Evolutionary conservation across 2,888 invertebrate genomes (phyloP), one percentile per base, ranked within the genome.

Genomic region (Plutella xylostella): DNA sequence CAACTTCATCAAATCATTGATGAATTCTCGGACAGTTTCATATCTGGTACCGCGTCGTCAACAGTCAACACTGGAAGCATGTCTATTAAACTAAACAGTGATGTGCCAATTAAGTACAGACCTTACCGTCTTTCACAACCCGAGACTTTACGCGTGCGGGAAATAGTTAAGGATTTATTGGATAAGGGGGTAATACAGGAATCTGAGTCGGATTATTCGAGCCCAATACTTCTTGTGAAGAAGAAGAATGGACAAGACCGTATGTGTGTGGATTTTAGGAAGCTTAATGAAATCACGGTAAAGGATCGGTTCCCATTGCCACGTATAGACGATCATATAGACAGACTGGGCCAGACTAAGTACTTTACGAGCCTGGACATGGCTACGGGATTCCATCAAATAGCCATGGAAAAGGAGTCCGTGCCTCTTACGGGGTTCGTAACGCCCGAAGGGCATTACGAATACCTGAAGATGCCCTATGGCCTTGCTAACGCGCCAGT

Each of bases 241-340:
- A 55, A 55, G 31, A 55, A 55, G 43, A 50, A 42, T 0, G 55
- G 55, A 1, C 52, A 54, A 34, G 38, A 47, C 17, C 43, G 56
- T 12, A 41, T 57, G 0, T 56, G 56, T 22, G 48, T 57, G 0
- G 55, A 59, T 31, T 57, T 48, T 37, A 45, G 60, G 12, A 52
- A 55, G 7, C 42, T 58, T 15, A 62, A 61, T 48, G 50, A 34
- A 9, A 57, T 51, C 48, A 55, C 55, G 5, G n/a, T 40, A 4
- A 45, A 45, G 20, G 43, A 45, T 20, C 14, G 44, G 3, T 48
- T 25, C 25, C 45, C 45, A 7, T 33, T 48, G 4, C 47, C 47
- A 12, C 4, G 39, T 1, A 48, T 45, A 5, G 47, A 45, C 3
- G 45, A 55, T 33, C 54, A 55, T 5, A 12, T 39, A 15, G 7